Evolutionary conservation across 1,140 invertebrate species (phyloP).

Genomic region (Drosophila bocki): DNA sequence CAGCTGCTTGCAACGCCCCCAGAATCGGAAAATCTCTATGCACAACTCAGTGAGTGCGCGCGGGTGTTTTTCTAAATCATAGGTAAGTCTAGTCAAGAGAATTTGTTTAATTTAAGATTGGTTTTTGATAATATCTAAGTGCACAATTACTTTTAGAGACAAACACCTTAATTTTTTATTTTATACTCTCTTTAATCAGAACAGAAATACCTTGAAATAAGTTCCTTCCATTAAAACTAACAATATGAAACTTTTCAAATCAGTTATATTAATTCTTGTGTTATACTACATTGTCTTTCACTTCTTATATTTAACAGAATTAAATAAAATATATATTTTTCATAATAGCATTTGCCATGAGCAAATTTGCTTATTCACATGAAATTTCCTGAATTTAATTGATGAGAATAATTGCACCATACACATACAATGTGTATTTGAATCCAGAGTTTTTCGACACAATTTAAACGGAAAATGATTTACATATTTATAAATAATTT

Average conservation of each 20-base stretch:
- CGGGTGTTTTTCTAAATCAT: slow-evolving; percentile 1
- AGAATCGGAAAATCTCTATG: slow-evolving; percentile 11
- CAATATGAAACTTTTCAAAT: not conserved
- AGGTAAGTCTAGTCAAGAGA: slow-evolving; percentile 24
- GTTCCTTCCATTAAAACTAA: not conserved
- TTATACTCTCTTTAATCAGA: not conserved
- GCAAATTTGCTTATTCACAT: not conserved
- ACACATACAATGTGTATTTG: not conserved
- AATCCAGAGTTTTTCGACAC: not conserved
- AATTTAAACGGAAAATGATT: not conserved
- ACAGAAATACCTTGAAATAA: not conserved
- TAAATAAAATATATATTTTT: not conserved
- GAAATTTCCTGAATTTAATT: not conserved
- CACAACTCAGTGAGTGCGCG: slow-evolving; percentile 2
- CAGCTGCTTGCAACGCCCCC: slow-evolving; percentile 47
- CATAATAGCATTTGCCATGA: too few relatives aligned
- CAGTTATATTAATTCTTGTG: not conserved
- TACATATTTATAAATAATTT: not conserved
- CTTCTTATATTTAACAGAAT: not conserved
- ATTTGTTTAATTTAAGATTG: not conserved
- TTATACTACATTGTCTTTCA: not conserved
- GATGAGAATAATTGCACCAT: not conserved
- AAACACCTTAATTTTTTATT: not conserved
- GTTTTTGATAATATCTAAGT: not conserved
- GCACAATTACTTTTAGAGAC: not conserved